Evolutionary conservation across 1,140 invertebrate species (phyloP), one percentile per base, ranked within the genome.

Genomic region (Tribolium madens): DNA sequence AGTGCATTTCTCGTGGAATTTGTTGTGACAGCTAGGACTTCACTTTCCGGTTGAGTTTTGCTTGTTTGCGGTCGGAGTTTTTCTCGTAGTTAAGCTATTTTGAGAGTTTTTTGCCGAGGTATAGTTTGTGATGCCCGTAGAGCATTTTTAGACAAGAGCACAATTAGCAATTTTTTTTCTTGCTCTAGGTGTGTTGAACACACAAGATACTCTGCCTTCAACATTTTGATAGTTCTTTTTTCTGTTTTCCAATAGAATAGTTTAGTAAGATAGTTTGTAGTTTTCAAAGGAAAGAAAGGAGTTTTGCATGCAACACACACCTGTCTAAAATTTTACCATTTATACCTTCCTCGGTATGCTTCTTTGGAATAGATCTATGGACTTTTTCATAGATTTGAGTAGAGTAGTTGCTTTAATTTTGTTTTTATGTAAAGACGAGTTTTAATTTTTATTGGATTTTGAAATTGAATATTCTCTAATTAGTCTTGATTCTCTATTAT

Each of bases 71-170:
- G 2, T 57, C 13, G 31, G 31, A 33, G 1, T 53, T 73, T 57
- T 50, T 73, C 10, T n/a, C 15, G 47, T 72, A 17, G 14, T 77
- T 52, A 17, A 26, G 64, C 53, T 60, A 73, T 60, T 46, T 46
- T 72, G 14, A 48, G n/a, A 71, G 15, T 46, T 71, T 78, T 79
- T 78, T 82, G 82, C 80, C 81, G 83, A 84, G 83, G 82, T 83
- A 84, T 82, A 84, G 83, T 83, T 84, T 84, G 84, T 82, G 82
- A 76, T 81, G 77, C 73, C 73, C 75, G 76, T 77, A 81, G 77
- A 73, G 70, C 76, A 78, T 68, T 71, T 42, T 78, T 82, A 79
- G 78, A 70, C 3, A 75, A 50, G 26, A 73, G 47, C 75, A 69
- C 42, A 33, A 48, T 69, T 76, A 57, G 48, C 69, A 64, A n/a